Evolutionary conservation across 2,113 vertebrate species (phyloP), one percentile per base, ranked within the genome.

Genomic region (Mirounga angustirostris): DNA sequence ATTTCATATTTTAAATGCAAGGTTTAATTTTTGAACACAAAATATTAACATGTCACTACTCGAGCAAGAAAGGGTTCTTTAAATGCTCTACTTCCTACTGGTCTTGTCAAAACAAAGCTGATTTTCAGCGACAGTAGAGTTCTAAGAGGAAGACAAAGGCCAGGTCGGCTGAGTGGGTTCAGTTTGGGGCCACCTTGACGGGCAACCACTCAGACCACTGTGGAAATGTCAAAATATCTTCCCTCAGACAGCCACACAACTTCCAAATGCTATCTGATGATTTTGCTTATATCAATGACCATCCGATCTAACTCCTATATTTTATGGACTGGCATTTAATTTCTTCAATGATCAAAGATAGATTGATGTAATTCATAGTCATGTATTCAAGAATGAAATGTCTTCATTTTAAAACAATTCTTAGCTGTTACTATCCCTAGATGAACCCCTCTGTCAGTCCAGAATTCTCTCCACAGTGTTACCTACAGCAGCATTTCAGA

Each of bases 11-110:
- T 87, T 56, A 79, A 84, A 59, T 19, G 26, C 19, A 74, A 86
- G 1, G 16, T 81, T 90, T 52, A 65, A 85, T 36, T 74, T 96
- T 96, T n/a, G 89, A 95, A 80, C 8, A 59, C 43, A 96, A 80
- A 91, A 46, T 67, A 81, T 88, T 84, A 83, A 28, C 21, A 73
- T 79, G 19, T 40, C 9, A 65, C 36, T 74, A 46, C 58, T 73
- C 16, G 40, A 59, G 54, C 15, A 78, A 81, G 36, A 76, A 33
- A 50, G n/a, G 36, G 40, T 52, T 82, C 30, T 89, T 93, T 40
- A 33, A 2, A 46, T 82, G 46, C 52, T 69, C 11, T 30, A 16
- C 63, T 96, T 87, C 21, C 33, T 82, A 21, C 9, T 15, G 24
- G 13, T n/a, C 36, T 74, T 56, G 22, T 33, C 63, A 63, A 63